Conservation (phyloP, 2,888 invertebrate genomes). For the Athrips mouffetella region DNA sequence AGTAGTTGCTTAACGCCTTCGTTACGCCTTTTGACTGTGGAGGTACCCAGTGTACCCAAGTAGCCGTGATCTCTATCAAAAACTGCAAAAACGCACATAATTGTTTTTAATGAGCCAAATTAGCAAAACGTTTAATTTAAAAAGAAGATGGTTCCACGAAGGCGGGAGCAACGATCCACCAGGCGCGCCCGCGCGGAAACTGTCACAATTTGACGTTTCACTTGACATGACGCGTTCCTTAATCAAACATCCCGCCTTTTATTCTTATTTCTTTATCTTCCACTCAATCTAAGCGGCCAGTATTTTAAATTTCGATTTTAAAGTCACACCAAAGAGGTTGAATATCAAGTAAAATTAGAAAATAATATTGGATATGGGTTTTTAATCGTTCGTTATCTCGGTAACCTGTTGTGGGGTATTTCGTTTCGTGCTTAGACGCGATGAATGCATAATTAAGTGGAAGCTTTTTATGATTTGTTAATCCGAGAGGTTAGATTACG, state of each 20-base stretch:
- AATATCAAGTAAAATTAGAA: slow-evolving; percentile 37
- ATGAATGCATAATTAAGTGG: slow-evolving; percentile 75
- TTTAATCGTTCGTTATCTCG: slow-evolving; percentile 68
- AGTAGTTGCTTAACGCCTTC: neutral
- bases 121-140: slow-evolving; percentile 39
- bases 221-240: slow-evolving; percentile 72
- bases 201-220: slow-evolving; percentile 76
- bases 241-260: slow-evolving; percentile 72
- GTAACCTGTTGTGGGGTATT: slow-evolving; percentile 73
- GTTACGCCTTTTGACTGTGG: neutral
- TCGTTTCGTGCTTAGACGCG: slow-evolving; percentile 63
- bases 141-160: slow-evolving; percentile 62
- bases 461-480: slow-evolving; percentile 65
- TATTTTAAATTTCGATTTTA: slow-evolving; percentile 42
- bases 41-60: neutral
- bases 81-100: slow-evolving; percentile 15
- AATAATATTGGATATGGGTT: slow-evolving; percentile 49
- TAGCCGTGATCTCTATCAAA: slow-evolving; percentile 21
- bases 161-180: slow-evolving; percentile 54
- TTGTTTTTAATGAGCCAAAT: slow-evolving; percentile 44
- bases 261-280: slow-evolving; percentile 67
- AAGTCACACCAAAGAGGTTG: slow-evolving; percentile 48
- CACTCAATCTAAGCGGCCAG: slow-evolving; percentile 54
- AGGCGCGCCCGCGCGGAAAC: slow-evolving; percentile 70
- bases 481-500: slow-evolving; percentile 42